phyloP scores from a whole-genome alignment of 2,113 vertebrate species.

The Crotalus horridus region DNA sequence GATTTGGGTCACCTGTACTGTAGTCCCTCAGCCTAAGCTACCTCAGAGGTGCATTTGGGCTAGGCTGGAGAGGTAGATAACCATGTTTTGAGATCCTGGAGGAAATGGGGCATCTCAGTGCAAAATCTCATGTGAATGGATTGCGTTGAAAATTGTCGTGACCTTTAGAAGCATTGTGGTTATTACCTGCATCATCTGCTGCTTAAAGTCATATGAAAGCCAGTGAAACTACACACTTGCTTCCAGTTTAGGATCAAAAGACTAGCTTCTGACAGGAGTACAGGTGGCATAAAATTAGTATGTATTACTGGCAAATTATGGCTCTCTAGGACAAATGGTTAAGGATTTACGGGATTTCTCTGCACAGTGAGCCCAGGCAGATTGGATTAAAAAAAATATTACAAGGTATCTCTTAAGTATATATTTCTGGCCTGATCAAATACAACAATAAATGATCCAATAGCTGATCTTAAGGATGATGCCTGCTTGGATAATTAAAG shows the following conservation, averaged over 20 bases:
- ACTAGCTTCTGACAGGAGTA: neutral
- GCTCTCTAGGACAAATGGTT: neutral
- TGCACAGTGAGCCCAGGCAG: neutral
- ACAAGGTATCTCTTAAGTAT: neutral
- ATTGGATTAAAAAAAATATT: neutral
- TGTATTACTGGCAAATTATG: neutral
- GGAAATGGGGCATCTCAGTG: neutral
- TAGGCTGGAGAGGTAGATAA: neutral
- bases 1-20: neutral
- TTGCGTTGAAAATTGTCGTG: neutral
- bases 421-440: neutral
- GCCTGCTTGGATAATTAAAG: neutral
- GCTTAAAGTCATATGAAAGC: neutral
- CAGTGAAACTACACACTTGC: neutral
- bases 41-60: neutral
- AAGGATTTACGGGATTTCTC: neutral
- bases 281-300: neutral
- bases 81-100: neutral
- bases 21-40: neutral
- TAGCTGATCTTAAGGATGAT: neutral
- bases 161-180: neutral
- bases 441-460: neutral
- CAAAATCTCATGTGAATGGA: neutral
- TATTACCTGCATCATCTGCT: neutral
- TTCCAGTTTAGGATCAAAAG: neutral